Evolutionary conservation across 1,140 invertebrate species (phyloP).

Genomic region (Drepana arcuata): DNA sequence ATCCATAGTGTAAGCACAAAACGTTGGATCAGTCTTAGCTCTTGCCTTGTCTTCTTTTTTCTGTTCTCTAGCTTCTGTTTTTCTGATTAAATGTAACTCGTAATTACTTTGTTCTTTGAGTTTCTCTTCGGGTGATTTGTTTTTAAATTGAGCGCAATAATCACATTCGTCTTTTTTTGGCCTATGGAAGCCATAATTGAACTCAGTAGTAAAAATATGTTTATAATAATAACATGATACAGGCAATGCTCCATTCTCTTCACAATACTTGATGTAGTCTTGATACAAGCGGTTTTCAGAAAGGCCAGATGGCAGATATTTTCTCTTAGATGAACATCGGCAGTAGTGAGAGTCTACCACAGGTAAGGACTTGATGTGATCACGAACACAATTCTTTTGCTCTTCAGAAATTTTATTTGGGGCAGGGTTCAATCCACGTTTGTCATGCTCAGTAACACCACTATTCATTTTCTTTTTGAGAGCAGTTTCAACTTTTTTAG

Average conservation of each 20-base stretch:
- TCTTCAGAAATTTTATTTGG: constrained; percentile 5
- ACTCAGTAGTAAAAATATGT: not conserved
- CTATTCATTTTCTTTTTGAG: not conserved
- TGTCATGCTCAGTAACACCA: constrained; percentile 2
- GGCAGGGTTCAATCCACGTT: constrained; percentile 1
- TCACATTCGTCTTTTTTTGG: not conserved
- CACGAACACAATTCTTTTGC: not conserved
- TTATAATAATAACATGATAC: not conserved
- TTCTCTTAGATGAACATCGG: not conserved
- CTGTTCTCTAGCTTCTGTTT: not conserved
- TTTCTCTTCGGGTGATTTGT: not conserved
- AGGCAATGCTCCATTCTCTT: not conserved
- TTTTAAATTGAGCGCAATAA: not conserved
- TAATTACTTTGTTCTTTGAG: not conserved
- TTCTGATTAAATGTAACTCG: not conserved
- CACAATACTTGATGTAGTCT: not conserved
- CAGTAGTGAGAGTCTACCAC: not conserved
- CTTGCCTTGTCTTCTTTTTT: not conserved
- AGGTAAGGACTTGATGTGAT: not conserved
- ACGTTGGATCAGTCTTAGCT: not conserved
- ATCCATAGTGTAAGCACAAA: not conserved
- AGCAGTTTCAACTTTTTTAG: constrained; percentile 1
- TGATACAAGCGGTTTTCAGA: not conserved
- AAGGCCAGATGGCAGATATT: not conserved
- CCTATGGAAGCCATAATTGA: not conserved